Evolutionary conservation across 2,797 vertebrate genomes (phyloP).

Genomic region (Myotis findleyi): DNA sequence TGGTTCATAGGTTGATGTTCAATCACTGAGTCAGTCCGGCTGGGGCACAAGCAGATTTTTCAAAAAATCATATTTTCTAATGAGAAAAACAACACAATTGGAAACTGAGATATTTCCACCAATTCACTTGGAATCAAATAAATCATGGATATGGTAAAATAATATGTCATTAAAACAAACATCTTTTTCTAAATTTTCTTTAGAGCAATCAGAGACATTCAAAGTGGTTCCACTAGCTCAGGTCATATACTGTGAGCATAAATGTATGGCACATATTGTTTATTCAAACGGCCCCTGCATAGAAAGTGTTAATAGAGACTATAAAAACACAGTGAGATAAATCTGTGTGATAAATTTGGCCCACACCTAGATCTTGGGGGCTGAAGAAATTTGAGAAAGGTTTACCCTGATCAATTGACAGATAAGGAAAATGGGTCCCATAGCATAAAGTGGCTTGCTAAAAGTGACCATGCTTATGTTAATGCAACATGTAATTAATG

Average conservation of each 20-base stretch:
- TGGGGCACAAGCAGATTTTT: not conserved
- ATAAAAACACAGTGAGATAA: not conserved
- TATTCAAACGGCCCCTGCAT: not conserved
- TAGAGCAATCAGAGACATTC: not conserved
- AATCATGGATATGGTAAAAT: not conserved
- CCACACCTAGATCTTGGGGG: not conserved
- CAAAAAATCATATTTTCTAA: not conserved
- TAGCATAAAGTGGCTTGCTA: not conserved
- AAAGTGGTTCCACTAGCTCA: not conserved
- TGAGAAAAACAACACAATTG: not conserved
- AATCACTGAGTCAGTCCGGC: no score
- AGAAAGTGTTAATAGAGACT: not conserved
- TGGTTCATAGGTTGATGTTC: no score
- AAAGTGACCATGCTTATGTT: not conserved
- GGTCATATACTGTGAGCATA: not conserved
- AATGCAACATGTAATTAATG: not conserved
- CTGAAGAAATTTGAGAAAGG: not conserved
- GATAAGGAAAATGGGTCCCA: not conserved
- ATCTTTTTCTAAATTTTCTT: slow-evolving; percentile 39
- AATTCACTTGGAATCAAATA: slow-evolving; percentile 31
- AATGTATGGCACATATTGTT: not conserved
- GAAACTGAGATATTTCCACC: not conserved
- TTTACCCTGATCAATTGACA: not conserved
- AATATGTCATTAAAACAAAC: slow-evolving; percentile 11
- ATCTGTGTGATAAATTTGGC: not conserved